These are phyloP conservation scores for Esox masquinongy DNA, from an alignment of 2,797 vertebrate genomes.

Conservation along the genomic window DNA sequence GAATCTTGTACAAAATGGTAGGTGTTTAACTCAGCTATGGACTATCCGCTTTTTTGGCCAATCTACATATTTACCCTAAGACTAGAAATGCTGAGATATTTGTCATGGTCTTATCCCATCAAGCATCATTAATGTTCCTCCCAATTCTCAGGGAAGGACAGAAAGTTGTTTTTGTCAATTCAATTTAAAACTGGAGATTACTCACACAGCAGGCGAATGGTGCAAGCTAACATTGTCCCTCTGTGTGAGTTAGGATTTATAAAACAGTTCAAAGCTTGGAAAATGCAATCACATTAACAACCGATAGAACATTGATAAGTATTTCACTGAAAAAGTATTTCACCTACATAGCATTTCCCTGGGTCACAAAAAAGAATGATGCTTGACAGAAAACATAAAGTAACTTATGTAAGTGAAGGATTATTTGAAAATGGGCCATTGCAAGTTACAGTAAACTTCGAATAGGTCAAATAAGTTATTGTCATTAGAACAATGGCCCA, in stretches of 20 bases:
- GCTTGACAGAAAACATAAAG: not conserved
- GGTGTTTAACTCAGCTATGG: constrained; percentile 28
- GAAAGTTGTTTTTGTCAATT: constrained; percentile 61
- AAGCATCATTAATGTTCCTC: constrained; percentile 52
- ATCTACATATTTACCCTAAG: constrained; percentile 52
- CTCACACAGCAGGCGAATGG: constrained; percentile 48
- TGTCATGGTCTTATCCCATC: constrained; percentile 65
- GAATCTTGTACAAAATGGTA: not conserved
- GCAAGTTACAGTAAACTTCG: not conserved
- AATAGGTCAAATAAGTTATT: constrained; percentile 1
- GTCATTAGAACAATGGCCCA: not conserved
- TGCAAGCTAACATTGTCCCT: constrained; percentile 15
- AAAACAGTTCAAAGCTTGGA: not conserved
- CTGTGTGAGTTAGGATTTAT: constrained; percentile 5
- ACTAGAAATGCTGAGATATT: constrained; percentile 58
- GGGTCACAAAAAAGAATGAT: not conserved
- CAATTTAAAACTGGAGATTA: constrained; percentile 62
- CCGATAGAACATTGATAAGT: too few species aligned
- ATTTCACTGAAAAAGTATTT: not conserved
- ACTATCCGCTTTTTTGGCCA: constrained; percentile 29
- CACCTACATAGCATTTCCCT: not conserved
- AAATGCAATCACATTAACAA: constrained; percentile 8
- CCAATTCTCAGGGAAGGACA: constrained; percentile 58
- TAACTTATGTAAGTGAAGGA: not conserved
- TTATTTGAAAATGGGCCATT: not conserved